phyloP scores from a whole-genome alignment of 1,140 invertebrate species.

The Charaxes varanes region DNA sequence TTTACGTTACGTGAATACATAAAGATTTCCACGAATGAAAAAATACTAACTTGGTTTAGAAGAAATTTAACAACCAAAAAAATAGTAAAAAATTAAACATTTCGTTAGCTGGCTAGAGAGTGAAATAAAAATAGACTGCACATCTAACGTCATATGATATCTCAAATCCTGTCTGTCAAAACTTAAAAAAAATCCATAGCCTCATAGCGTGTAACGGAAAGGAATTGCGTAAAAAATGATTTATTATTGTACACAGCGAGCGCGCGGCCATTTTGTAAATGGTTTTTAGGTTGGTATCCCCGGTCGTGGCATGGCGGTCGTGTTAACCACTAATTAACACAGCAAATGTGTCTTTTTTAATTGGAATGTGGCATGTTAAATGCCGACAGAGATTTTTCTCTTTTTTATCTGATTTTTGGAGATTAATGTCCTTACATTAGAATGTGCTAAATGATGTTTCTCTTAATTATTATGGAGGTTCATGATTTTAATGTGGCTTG shows the following conservation, averaged over 20 bases:
- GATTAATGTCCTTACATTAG: too few relatives aligned
- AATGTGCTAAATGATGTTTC: too few relatives aligned
- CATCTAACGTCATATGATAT: constrained; percentile 44
- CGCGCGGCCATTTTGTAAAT: constrained; percentile 15
- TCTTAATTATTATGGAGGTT: too few relatives aligned
- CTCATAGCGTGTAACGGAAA: constrained; percentile 45
- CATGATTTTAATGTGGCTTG: too few relatives aligned
- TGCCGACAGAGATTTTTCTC: constrained; percentile 31
- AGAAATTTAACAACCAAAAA: not conserved
- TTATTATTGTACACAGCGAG: constrained; percentile 32
- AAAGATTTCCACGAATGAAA: too few relatives aligned
- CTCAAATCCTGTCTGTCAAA: constrained; percentile 55
- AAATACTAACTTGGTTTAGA: not conserved
- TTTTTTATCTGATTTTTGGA: too few relatives aligned
- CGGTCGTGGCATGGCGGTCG: constrained; percentile 34
- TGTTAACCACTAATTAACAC: constrained; percentile 64
- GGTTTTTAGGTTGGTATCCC: constrained; percentile 27
- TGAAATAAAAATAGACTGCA: constrained; percentile 17
- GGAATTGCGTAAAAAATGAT: constrained; percentile 59
- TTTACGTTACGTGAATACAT: too few relatives aligned
- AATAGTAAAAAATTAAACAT: constrained; percentile 15
- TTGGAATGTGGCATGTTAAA: constrained; percentile 43
- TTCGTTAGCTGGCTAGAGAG: too few relatives aligned
- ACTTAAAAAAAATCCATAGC: constrained; percentile 54
- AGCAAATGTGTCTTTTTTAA: constrained; percentile 44